Evolutionary conservation across 2,888 invertebrate species (phyloP).

Genomic region (Lapara coniferarum): DNA sequence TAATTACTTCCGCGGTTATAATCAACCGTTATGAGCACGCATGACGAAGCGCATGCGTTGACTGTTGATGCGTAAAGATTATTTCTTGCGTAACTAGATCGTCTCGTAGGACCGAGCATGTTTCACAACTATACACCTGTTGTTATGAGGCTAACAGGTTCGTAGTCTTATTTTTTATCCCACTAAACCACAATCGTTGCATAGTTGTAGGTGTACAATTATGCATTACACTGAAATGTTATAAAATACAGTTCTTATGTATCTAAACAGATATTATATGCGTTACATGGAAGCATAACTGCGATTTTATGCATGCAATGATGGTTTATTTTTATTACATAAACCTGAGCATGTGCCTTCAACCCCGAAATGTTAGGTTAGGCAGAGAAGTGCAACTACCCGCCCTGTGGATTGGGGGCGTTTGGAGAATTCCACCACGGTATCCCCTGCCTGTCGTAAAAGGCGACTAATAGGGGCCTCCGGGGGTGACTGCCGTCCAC

Average conservation of each 20-base stretch:
- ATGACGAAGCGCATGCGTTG: constrained; percentile 56
- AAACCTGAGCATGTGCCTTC: no score
- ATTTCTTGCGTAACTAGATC: constrained; percentile 71
- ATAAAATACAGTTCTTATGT: constrained; percentile 34
- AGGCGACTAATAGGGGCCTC: no score
- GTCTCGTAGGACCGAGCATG: constrained; percentile 63
- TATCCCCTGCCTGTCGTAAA: no score
- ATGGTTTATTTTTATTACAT: not conserved
- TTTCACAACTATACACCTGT: constrained; percentile 72
- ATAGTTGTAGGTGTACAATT: constrained; percentile 18
- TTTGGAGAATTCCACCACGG: no score
- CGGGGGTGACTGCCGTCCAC: no score
- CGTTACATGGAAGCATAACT: not conserved
- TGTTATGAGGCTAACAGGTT: constrained; percentile 62
- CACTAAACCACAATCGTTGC: constrained; percentile 34
- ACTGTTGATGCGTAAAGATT: constrained; percentile 71
- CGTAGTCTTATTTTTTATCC: constrained; percentile 52
- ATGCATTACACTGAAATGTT: constrained; percentile 21
- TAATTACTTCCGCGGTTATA: constrained; percentile 71
- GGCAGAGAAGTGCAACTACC: not conserved
- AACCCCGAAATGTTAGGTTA: no score
- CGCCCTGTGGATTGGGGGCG: no score
- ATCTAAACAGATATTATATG: not conserved
- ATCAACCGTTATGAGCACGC: constrained; percentile 72
- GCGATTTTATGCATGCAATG: constrained; percentile 4